Evolutionary conservation across 2,113 vertebrate genomes (phyloP).

Genomic region (Periophthalmodon schlosseri): DNA sequence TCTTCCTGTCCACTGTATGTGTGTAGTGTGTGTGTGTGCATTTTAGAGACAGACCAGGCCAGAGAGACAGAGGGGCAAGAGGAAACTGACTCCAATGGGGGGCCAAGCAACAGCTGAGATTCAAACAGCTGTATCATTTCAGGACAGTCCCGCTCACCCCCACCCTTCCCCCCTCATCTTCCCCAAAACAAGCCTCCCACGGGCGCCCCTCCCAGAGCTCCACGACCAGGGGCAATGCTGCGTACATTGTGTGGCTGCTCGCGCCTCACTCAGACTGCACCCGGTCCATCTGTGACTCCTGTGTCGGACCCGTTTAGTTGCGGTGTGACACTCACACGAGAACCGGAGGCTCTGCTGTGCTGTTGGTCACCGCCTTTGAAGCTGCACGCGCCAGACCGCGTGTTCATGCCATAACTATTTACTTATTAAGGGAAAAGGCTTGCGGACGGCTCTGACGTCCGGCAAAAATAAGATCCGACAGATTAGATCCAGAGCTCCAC

Average conservation of each 20-base stretch:
- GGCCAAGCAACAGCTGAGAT: slow-evolving; percentile 75
- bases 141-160: slow-evolving; percentile 19
- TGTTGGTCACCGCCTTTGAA: too few species aligned
- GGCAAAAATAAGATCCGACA: too few species aligned
- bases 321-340: too few species aligned
- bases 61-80: neutral
- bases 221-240: slow-evolving; percentile 32
- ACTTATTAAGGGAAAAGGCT: too few species aligned
- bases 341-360: too few species aligned
- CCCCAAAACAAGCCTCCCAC: slow-evolving; percentile 58
- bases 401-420: too few species aligned
- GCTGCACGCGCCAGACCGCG: too few species aligned
- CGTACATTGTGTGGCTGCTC: slow-evolving; percentile 4
- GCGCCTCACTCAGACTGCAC: too few species aligned
- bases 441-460: too few species aligned
- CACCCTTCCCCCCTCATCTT: slow-evolving; percentile 15
- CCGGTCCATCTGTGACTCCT: too few species aligned
- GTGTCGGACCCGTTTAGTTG: too few species aligned
- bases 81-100: slow-evolving; percentile 38
- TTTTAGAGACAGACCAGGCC: neutral
- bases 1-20: slow-evolving; percentile 23
- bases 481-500: too few species aligned
- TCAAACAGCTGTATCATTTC: slow-evolving; percentile 77
- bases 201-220: slow-evolving; percentile 30
- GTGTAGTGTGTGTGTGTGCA: slow-evolving; percentile 10